phyloP scores from a whole-genome alignment of 1,140 invertebrate genomes.

The Drosophila pseudoananassae region DNA sequence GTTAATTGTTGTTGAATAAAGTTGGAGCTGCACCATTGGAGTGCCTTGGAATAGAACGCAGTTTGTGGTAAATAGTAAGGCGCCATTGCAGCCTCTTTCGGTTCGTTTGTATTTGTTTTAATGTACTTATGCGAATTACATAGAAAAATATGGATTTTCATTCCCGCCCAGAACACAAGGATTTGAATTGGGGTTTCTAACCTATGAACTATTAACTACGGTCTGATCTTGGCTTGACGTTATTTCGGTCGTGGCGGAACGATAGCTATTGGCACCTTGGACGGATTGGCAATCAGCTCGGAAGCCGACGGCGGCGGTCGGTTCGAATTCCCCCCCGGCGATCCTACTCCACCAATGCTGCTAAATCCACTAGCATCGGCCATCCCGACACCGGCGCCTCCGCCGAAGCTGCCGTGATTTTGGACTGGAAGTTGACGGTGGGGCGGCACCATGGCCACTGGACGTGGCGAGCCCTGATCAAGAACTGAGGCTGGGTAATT shows the following conservation, averaged over 20 bases:
- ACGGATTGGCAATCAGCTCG: slow-evolving; percentile 6
- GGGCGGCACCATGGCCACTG: slow-evolving; percentile 60
- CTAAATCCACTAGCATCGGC: not conserved
- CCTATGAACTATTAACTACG: slow-evolving; percentile 13
- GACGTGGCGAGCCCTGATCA: slow-evolving; percentile 18
- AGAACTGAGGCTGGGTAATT: not conserved
- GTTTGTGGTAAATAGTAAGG: not conserved
- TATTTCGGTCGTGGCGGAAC: slow-evolving; percentile 31
- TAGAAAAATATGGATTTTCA: slow-evolving; percentile 40
- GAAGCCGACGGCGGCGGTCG: slow-evolving; percentile 16
- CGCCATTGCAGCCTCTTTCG: not conserved
- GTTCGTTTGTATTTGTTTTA: slow-evolving; percentile 3
- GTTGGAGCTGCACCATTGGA: not conserved
- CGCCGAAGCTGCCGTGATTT: not conserved
- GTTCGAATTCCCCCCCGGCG: not conserved
- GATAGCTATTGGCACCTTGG: slow-evolving; percentile 39
- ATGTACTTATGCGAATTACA: slow-evolving; percentile 24
- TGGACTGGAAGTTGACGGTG: slow-evolving; percentile 13
- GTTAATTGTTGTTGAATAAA: slow-evolving; percentile 18
- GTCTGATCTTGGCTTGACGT: slow-evolving; percentile 12
- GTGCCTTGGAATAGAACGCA: not conserved
- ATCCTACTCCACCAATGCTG: slow-evolving; percentile 8
- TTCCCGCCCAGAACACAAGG: slow-evolving; percentile 24
- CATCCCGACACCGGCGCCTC: not conserved
- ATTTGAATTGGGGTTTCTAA: slow-evolving; percentile 15